These are phyloP conservation scores for Tachina fera DNA, from an alignment of 2,888 invertebrate genomes.

Conservation along the genomic window DNA sequence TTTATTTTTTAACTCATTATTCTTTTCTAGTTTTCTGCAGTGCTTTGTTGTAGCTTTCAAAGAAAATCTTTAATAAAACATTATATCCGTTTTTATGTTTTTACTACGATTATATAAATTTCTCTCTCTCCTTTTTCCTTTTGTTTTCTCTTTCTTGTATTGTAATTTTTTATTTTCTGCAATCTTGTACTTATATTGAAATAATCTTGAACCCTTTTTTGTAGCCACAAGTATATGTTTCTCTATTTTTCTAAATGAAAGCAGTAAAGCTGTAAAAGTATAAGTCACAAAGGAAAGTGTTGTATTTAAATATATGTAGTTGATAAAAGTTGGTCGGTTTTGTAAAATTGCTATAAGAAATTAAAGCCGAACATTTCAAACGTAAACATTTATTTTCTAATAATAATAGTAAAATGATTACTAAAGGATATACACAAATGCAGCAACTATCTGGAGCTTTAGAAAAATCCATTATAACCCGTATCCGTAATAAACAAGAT, in stretches of 20 bases:
- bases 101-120: background rate
- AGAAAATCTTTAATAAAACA: slow-evolving; percentile 47
- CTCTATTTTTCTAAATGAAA: slow-evolving; percentile 18
- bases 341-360: background rate
- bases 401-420: too few relatives aligned
- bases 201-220: slow-evolving; percentile 60
- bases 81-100: slow-evolving; percentile 44
- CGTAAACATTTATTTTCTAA: too few relatives aligned
- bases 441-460: too few relatives aligned
- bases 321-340: slow-evolving; percentile 3
- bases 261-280: slow-evolving; percentile 27
- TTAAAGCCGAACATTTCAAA: too few relatives aligned
- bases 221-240: slow-evolving; percentile 31
- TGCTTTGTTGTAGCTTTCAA: slow-evolving; percentile 15
- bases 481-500: too few relatives aligned
- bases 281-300: slow-evolving; percentile 16
- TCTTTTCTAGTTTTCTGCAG: background rate
- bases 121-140: background rate
- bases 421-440: too few relatives aligned
- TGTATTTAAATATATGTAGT: background rate
- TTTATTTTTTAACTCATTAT: slow-evolving; percentile 27
- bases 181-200: slow-evolving; percentile 54
- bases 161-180: background rate
- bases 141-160: background rate
- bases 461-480: too few relatives aligned